Conservation (phyloP, 2,888 invertebrate species). For the Sacculina carcini region DNA sequence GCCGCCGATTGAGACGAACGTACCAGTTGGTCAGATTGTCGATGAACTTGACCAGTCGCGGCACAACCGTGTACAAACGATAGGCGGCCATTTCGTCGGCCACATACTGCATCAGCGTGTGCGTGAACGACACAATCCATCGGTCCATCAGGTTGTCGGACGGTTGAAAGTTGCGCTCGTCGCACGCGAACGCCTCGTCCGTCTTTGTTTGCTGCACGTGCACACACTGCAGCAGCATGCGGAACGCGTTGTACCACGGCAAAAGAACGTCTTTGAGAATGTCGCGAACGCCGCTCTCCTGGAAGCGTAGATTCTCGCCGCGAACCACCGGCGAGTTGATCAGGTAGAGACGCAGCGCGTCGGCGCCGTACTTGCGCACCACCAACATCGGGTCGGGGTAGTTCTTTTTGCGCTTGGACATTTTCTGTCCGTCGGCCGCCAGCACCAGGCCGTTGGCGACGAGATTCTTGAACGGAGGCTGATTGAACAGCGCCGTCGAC, state of each 20-base stretch:
- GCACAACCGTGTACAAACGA: slow-evolving; percentile 80
- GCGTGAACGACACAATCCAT: slow-evolving; percentile 92
- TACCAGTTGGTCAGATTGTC: slow-evolving; percentile 98
- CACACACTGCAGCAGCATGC: slow-evolving; percentile 83
- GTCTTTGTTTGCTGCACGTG: slow-evolving; percentile 38
- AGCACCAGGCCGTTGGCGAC: slow-evolving; percentile 86
- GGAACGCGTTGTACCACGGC: slow-evolving; percentile 52
- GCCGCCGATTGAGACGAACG: slow-evolving; percentile 78
- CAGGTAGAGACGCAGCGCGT: slow-evolving; percentile 79
- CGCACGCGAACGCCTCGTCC: slow-evolving; percentile 20
- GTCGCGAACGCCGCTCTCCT: slow-evolving; percentile 88
- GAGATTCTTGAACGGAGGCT: slow-evolving; percentile 90
- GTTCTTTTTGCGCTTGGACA: slow-evolving; percentile 97
- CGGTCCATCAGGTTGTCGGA: slow-evolving; percentile 67
- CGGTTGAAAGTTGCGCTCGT: slow-evolving; percentile 17
- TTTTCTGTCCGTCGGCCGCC: slow-evolving; percentile 94
- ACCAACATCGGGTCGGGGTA: slow-evolving; percentile 84
- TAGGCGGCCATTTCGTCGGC: slow-evolving; percentile 82
- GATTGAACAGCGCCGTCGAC: slow-evolving; percentile 79
- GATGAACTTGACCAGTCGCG: slow-evolving; percentile 75
- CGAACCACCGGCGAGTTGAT: slow-evolving; percentile 95
- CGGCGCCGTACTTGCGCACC: slow-evolving; percentile 77
- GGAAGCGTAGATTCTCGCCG: slow-evolving; percentile 83
- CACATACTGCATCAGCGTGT: slow-evolving; percentile 51
- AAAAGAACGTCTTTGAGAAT: slow-evolving; percentile 90